Evolutionary conservation across 2,113 vertebrate species (phyloP).

Genomic region (Bubo blakistoni): DNA sequence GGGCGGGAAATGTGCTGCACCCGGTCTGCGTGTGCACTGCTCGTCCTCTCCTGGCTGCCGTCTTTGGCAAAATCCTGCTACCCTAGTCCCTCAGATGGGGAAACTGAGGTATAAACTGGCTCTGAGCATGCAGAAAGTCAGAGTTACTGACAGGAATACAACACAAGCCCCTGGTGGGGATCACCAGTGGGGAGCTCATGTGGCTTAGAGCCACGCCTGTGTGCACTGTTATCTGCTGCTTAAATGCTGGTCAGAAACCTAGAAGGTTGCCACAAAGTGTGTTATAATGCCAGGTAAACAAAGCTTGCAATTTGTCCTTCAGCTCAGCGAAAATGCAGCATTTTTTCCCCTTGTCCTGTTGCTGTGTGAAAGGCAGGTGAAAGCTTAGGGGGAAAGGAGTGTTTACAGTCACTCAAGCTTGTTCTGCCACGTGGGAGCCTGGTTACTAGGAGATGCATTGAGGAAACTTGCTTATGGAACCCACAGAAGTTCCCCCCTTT

Average conservation of each 20-base stretch:
- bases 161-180: background rate
- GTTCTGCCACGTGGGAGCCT: background rate
- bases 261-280: background rate
- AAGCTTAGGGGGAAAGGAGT: background rate
- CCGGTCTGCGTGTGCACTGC: background rate
- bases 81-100: background rate
- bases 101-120: background rate
- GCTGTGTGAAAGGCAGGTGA: background rate
- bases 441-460: background rate
- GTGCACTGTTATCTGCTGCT: fast-evolving
- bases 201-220: background rate
- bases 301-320: background rate
- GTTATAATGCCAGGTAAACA: background rate
- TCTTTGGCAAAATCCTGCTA: background rate
- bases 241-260: background rate
- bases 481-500: background rate
- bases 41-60: fast-evolving
- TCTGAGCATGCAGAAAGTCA: background rate
- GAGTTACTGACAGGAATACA: background rate
- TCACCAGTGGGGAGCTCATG: background rate
- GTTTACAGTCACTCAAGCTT: fast-evolving
- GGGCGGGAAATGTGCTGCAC: background rate
- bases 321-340: background rate
- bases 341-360: background rate
- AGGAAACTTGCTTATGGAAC: background rate